Base-by-base conservation (phyloP, 2,113 vertebrate genomes). In the Cephalopterus ornatus region DNA sequence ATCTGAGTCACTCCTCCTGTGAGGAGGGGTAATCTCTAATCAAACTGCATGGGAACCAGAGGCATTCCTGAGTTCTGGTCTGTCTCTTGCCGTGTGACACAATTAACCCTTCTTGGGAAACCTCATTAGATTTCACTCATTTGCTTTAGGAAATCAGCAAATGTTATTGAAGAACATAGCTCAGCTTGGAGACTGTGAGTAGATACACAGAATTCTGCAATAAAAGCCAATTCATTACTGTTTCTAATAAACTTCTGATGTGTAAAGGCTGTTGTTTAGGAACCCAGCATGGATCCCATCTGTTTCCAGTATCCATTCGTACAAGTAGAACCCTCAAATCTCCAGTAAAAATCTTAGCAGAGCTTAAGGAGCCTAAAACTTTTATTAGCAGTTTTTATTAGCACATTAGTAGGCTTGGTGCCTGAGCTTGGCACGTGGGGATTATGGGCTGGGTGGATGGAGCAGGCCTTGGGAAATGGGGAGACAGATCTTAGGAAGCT, bases 311-410 rank as follows among this genome's bases (percentile, higher is more conserved):
- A 79, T 76, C 63, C 89, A 92, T 22, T 75, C 7, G 2, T 68
- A 87, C 28, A 82, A 86, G 62, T 23, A 61, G 73, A 92, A 75
- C 26, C 14, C 71, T 85, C 32, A 49, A 49, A 96, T 94, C 67
- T 89, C 85, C 71, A 85, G 71, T 94, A 92, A 76, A 96, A 95
- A 79, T 92, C 91, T 61, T 85, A 76, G 84, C 5, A 3, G 74
- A 79, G 89, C 81, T 87, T 91, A 76, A 91, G 74, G 46, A 88
- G 85, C 58, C 89, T 62, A 16, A 70, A 56, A 89, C 28, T 88
- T 94, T 96, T 92, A 89, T 94, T 88, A 93, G 90, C 82, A 66
- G 88, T 94, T 96, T 96, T 96, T 96, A 94, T 95, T 90, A 88
- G 95, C 95, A 46, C 88, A 80, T 93, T 68, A 90, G 78, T 85